phyloP scores from a whole-genome alignment of 23 tunicate species.

The Trididemnum clinides region DNA sequence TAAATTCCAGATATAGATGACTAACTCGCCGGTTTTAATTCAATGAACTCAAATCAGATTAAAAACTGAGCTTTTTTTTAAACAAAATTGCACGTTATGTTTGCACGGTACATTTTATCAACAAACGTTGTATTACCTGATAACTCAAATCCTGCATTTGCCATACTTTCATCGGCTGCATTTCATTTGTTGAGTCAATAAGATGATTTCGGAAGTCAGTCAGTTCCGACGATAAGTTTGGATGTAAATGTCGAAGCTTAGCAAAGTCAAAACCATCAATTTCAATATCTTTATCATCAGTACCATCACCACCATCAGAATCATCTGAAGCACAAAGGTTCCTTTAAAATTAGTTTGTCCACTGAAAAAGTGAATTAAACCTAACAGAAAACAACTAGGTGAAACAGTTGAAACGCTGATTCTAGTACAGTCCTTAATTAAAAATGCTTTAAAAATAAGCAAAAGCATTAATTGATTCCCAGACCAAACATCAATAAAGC shows the following conservation, averaged over 20 bases:
- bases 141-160: slow-evolving; percentile 92
- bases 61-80: not conserved
- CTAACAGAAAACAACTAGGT: not conserved
- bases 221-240: slow-evolving; percentile 66
- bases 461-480: too few relatives aligned
- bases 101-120: too few relatives aligned
- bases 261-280: slow-evolving; percentile 84
- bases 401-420: too few relatives aligned
- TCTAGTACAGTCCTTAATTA: too few relatives aligned
- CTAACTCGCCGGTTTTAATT: too few relatives aligned
- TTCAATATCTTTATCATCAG: slow-evolving; percentile 75
- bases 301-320: slow-evolving; percentile 4
- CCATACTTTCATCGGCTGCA: slow-evolving; percentile 98
- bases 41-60: not conserved
- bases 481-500: too few relatives aligned
- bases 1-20: too few relatives aligned
- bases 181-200: slow-evolving; percentile 91
- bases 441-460: too few relatives aligned
- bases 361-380: not conserved
- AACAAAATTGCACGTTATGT: not conserved
- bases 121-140: slow-evolving; percentile 44
- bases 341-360: too few relatives aligned
- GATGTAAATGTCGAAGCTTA: slow-evolving; percentile 59
- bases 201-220: slow-evolving; percentile 74
- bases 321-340: too few relatives aligned